phyloP scores from a whole-genome alignment of 2,888 invertebrate species.

The Cartodere bifasciata region DNA sequence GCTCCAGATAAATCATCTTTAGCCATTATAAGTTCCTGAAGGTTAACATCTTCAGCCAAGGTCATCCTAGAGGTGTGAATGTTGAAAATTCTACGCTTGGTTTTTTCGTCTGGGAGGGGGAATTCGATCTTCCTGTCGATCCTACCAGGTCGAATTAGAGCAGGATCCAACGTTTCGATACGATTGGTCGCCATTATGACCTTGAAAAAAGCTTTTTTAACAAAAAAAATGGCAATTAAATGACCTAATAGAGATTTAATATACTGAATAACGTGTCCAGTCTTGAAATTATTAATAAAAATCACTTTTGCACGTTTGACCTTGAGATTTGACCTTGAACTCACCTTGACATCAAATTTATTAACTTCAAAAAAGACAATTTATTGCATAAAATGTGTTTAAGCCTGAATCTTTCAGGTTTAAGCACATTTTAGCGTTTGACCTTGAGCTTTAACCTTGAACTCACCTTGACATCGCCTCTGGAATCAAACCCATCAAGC shows the following conservation, averaged over 20 bases:
- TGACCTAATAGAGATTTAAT: too few species aligned
- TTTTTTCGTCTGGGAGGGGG: slow-evolving; percentile 97
- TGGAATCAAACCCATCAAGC: slow-evolving; percentile 93
- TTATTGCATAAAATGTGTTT: too few species aligned
- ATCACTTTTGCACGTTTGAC: too few species aligned
- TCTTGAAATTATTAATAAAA: too few species aligned
- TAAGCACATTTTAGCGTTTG: too few species aligned
- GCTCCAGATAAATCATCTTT: slow-evolving; percentile 99
- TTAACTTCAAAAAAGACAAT: too few species aligned
- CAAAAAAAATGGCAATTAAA: too few species aligned
- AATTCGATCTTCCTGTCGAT: slow-evolving; percentile 99
- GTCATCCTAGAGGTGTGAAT: slow-evolving; percentile 99
- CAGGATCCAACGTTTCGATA: slow-evolving; percentile 97
- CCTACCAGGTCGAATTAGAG: slow-evolving; percentile 94
- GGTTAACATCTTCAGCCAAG: slow-evolving; percentile 87
- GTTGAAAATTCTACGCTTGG: slow-evolving; percentile 89
- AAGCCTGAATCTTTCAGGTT: too few species aligned
- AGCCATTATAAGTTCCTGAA: slow-evolving; percentile 94
- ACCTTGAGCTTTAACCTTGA: too few species aligned
- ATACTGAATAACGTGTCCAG: too few species aligned
- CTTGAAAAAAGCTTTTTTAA: slow-evolving; percentile 40
- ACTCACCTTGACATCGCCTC: slow-evolving; percentile 86
- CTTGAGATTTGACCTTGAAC: too few species aligned
- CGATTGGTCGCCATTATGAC: slow-evolving; percentile 97
- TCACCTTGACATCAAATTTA: not conserved